Conservation (phyloP, 2,888 invertebrate genomes). For the Deladenus siricidicola region DNA sequence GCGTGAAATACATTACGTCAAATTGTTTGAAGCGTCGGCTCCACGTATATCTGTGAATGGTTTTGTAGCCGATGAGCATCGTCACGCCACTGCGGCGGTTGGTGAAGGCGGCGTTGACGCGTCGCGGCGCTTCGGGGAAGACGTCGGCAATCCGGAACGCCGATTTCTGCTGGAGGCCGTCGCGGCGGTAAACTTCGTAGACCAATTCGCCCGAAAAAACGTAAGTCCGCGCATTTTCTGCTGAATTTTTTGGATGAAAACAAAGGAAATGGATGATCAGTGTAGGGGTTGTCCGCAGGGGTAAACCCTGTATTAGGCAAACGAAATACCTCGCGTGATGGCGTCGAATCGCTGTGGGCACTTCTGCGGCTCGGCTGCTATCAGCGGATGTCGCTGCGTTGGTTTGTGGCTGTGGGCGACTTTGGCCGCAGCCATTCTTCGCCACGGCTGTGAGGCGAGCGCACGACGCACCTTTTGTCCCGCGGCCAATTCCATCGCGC, state of each 20-base stretch:
- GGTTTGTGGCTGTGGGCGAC: too few species aligned
- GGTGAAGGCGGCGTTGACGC: conserved; percentile 45
- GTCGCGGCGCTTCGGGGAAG: conserved; percentile 41
- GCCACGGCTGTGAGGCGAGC: not conserved
- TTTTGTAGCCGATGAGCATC: conserved; percentile 34
- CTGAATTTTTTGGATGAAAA: too few species aligned
- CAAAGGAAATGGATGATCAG: too few species aligned
- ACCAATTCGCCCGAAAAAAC: conserved; percentile 42
- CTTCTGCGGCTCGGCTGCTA: conserved; percentile 20
- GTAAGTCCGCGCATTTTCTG: conserved; percentile 43
- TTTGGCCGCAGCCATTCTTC: too few species aligned
- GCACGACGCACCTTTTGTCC: conserved; percentile 3
- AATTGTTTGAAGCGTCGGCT: conserved; percentile 39
- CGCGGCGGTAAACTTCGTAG: conserved; percentile 43
- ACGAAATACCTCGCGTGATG: too few species aligned
- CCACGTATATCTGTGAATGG: conserved; percentile 45
- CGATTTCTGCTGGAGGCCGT: conserved; percentile 41
- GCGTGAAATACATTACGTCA: conserved; percentile 28
- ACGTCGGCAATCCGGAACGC: conserved; percentile 23
- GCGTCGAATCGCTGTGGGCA: too few species aligned
- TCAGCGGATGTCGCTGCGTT: not conserved
- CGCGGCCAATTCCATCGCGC: too few species aligned
- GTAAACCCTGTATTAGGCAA: too few species aligned
- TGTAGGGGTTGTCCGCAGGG: too few species aligned
- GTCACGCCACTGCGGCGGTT: conserved; percentile 43